phyloP scores from a whole-genome alignment of 2,113 vertebrate genomes.

The Calidris pugnax region DNA sequence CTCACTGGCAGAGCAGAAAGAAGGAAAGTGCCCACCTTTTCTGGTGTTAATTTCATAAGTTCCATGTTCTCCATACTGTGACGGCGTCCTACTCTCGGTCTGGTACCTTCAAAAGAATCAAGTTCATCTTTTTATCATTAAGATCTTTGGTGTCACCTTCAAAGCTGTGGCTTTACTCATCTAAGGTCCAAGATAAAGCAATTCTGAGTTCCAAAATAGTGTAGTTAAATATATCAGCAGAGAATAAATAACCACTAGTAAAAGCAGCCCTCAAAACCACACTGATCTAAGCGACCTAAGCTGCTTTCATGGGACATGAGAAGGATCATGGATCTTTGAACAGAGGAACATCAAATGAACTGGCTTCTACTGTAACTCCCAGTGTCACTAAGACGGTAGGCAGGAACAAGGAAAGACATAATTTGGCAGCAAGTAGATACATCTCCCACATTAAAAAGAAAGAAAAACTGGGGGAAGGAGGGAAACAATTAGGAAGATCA shows the following conservation, averaged over 20 bases:
- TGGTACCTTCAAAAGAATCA: slow-evolving; percentile 77
- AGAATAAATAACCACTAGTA: neutral
- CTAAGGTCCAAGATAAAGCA: neutral
- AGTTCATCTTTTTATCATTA: neutral
- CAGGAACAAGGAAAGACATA: neutral
- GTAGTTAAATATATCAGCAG: neutral
- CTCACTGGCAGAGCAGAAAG: neutral
- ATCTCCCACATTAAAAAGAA: neutral
- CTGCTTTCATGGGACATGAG: neutral
- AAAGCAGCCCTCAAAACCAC: neutral
- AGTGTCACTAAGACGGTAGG: neutral
- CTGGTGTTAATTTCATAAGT: slow-evolving; percentile 93
- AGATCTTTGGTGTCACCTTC: neutral
- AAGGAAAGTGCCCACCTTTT: slow-evolving; percentile 81
- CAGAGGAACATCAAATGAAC: neutral
- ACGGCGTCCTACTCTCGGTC: slow-evolving; percentile 82
- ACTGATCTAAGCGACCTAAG: neutral
- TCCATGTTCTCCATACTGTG: slow-evolving; percentile 99
- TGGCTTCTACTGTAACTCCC: neutral
- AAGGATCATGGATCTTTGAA: neutral
- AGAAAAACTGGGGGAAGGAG: neutral
- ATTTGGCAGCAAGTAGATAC: neutral
- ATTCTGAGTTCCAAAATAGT: neutral
- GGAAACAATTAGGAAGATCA: neutral
- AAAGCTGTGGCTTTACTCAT: neutral